Conservation (phyloP, 2,888 invertebrate species). For the Plagiodera versicolora region DNA sequence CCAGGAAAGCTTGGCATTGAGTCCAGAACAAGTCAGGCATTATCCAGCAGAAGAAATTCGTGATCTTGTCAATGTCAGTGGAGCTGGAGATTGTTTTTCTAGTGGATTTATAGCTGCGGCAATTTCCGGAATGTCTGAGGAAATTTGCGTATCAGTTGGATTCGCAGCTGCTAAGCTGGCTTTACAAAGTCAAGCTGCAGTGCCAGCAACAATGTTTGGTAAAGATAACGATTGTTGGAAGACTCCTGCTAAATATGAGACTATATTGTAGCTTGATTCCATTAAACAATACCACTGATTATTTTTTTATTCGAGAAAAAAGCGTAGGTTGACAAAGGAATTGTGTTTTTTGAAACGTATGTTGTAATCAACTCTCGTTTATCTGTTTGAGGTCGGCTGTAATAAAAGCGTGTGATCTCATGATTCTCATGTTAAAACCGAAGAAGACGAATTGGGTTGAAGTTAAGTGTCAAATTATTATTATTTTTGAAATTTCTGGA, state of each 20-base stretch:
- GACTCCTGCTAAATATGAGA: slow-evolving; percentile 28
- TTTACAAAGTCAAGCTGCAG: slow-evolving; percentile 62
- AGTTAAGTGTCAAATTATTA: no score
- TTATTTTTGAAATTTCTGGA: no score
- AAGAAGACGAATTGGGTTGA: no score
- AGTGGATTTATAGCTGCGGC: slow-evolving; percentile 71
- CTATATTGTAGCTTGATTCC: slow-evolving; percentile 5
- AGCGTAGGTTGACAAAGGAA: no score
- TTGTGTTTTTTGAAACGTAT: no score
- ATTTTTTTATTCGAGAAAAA: no score
- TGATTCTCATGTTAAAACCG: no score
- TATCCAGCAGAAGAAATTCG: slow-evolving; percentile 55
- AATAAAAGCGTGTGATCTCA: no score
- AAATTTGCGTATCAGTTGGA: slow-evolving; percentile 63
- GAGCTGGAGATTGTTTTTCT: slow-evolving; percentile 78
- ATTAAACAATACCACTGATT: neutral
- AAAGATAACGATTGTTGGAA: slow-evolving; percentile 31
- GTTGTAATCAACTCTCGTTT: no score
- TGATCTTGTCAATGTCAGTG: slow-evolving; percentile 72
- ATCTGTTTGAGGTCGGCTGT: no score
- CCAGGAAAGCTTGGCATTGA: slow-evolving; percentile 20
- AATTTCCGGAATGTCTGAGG: slow-evolving; percentile 59
- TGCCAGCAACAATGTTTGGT: slow-evolving; percentile 51
- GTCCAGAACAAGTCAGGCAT: slow-evolving; percentile 42
- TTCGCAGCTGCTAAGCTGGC: slow-evolving; percentile 65